Evolutionary conservation across 2,113 vertebrate genomes (phyloP).

Genomic region (Sprattus sprattus): DNA sequence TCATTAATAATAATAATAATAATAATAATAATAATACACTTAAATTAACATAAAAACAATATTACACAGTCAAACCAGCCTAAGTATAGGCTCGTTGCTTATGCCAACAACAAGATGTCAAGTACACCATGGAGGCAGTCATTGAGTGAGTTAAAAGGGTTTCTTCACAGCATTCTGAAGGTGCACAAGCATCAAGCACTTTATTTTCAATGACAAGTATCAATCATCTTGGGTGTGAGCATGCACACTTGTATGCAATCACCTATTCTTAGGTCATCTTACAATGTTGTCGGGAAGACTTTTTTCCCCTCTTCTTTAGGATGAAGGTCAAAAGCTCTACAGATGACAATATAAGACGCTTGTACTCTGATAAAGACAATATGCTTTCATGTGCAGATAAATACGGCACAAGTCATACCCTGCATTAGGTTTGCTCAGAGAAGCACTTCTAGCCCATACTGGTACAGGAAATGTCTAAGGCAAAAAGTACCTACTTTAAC

Average conservation of each 20-base stretch:
- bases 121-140: background rate
- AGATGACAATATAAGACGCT: background rate
- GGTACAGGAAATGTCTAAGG: background rate
- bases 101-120: background rate
- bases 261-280: background rate
- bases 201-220: conserved; percentile 6
- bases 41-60: no score
- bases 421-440: background rate
- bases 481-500: no score
- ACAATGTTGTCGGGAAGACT: background rate
- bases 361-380: background rate
- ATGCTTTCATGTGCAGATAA: background rate
- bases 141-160: background rate
- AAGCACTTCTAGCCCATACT: background rate
- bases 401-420: background rate
- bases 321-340: background rate
- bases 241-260: no score
- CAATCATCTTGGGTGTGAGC: background rate
- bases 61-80: no score
- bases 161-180: background rate
- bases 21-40: no score
- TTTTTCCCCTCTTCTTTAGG: background rate
- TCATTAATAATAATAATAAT: no score
- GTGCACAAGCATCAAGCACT: background rate
- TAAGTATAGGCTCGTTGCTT: no score